These are phyloP conservation scores for Tricholauxania praeusta DNA, from an alignment of 2,888 invertebrate genomes.

Conservation along the genomic window DNA sequence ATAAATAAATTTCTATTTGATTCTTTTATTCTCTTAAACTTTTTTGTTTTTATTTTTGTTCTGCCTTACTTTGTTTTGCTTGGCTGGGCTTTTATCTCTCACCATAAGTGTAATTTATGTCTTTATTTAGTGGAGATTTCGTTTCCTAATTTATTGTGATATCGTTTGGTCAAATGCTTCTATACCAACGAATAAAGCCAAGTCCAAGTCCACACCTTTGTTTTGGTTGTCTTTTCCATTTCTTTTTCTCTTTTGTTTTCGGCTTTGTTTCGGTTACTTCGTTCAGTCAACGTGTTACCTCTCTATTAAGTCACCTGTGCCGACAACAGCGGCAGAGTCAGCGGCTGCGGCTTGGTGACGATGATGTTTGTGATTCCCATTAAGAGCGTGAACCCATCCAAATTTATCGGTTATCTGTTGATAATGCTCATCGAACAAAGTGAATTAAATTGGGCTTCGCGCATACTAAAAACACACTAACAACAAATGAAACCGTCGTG, in stretches of 20 bases:
- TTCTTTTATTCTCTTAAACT: constrained; percentile 47
- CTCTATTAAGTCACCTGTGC: constrained; percentile 10
- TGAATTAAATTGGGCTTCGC: constrained; percentile 66
- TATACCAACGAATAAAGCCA: not conserved
- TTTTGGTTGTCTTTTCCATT: constrained; percentile 27
- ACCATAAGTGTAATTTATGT: constrained; percentile 65
- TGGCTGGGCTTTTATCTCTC: constrained; percentile 48
- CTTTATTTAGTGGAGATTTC: constrained; percentile 67
- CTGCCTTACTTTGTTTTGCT: constrained; percentile 32
- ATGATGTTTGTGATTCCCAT: constrained; percentile 55
- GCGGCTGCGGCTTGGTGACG: constrained; percentile 20
- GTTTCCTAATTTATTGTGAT: constrained; percentile 67
- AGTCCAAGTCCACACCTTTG: constrained; percentile 39
- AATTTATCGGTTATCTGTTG: constrained; percentile 67
- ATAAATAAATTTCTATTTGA: constrained; percentile 66
- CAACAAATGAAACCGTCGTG: constrained; percentile 35
- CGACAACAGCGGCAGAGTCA: not conserved
- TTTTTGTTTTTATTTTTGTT: constrained; percentile 40
- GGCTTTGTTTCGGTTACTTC: constrained; percentile 12
- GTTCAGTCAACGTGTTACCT: constrained; percentile 29
- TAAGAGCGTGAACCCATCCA: constrained; percentile 68
- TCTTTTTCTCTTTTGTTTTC: constrained; percentile 18
- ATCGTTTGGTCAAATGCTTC: constrained; percentile 60
- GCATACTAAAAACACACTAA: constrained; percentile 52
- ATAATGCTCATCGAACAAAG: constrained; percentile 69